phyloP scores from a whole-genome alignment of 2,113 vertebrate genomes.

The Microtus ochrogaster region DNA sequence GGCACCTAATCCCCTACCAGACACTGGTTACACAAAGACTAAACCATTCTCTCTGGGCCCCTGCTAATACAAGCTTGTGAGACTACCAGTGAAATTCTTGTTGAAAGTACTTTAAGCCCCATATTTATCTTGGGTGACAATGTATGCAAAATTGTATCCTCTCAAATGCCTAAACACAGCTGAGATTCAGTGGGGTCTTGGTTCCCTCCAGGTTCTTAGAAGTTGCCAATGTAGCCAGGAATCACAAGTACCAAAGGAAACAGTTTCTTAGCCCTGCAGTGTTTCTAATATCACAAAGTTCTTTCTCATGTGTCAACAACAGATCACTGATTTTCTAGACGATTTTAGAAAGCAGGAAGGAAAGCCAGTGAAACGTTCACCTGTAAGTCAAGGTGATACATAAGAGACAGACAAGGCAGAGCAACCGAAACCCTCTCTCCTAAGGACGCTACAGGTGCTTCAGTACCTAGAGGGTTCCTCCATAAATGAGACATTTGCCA shows the following conservation, averaged over 20 bases:
- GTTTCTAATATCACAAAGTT: not conserved
- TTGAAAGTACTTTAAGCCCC: not conserved
- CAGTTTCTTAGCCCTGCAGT: not conserved
- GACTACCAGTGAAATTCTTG: not conserved
- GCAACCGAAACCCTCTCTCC: not conserved
- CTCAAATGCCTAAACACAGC: not conserved
- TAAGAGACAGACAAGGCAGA: not conserved
- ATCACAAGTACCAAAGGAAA: not conserved
- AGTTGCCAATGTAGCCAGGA: not conserved
- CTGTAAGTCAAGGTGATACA: not conserved
- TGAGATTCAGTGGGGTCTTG: not conserved
- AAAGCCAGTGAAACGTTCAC: not conserved
- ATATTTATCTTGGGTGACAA: not conserved
- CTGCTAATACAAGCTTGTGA: not conserved
- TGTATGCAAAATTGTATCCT: not conserved
- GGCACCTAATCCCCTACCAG: not conserved
- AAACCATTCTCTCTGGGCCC: not conserved
- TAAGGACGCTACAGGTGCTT: not conserved
- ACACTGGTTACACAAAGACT: not conserved
- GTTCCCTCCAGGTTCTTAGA: not conserved
- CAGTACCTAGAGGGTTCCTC: not conserved
- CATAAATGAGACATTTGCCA: conserved; percentile 31
- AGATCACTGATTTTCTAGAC: conserved; percentile 10
- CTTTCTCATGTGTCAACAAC: not conserved
- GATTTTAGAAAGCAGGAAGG: not conserved